These are phyloP conservation scores for Portunus trituberculatus DNA, from an alignment of 1,140 invertebrate genomes.

Conservation along the genomic window DNA sequence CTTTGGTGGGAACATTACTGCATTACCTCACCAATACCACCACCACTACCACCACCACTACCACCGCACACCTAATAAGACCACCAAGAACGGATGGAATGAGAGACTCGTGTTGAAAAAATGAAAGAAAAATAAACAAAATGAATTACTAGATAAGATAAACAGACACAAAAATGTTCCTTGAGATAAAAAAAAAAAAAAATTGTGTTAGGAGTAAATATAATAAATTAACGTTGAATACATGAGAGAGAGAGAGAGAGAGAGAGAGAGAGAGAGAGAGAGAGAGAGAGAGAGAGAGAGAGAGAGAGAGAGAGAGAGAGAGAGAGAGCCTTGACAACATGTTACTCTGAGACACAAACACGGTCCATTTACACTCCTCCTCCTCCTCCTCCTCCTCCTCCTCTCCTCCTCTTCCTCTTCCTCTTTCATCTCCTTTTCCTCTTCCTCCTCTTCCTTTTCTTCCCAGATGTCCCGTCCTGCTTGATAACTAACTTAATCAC, in stretches of 20 bases:
- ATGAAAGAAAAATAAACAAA: no score
- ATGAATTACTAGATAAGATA: no score
- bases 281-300: constrained; percentile 20
- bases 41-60: no score
- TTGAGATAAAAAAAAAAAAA: no score
- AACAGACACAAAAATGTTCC: no score
- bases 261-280: constrained; percentile 12
- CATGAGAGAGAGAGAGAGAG: background rate
- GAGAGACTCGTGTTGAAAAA: no score
- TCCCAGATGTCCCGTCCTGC: background rate
- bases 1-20: no score
- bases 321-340: background rate
- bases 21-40: no score
- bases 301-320: background rate
- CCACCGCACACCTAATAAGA: no score
- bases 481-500: background rate
- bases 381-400: background rate
- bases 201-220: background rate
- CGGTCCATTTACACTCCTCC: background rate
- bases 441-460: background rate
- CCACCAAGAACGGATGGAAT: no score
- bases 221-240: background rate
- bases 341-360: background rate
- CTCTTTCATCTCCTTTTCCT: background rate
- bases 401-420: background rate